Base-by-base conservation (phyloP, 2,113 vertebrate species). In the Megatriorchis doriae region DNA sequence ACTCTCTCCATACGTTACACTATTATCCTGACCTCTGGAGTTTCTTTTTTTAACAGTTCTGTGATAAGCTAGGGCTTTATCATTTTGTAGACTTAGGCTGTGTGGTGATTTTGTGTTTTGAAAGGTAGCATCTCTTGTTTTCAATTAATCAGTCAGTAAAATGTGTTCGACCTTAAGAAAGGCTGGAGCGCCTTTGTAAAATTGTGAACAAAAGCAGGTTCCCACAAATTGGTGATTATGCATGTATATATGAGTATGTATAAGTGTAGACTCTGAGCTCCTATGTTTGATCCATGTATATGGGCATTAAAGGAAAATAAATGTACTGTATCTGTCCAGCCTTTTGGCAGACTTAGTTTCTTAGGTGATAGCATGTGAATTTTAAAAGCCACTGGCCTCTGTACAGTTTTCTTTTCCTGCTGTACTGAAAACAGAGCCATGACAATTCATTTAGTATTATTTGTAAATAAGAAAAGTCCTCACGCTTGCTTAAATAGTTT, bases 21-120 rank as follows among this genome's bases (percentile, higher is more conserved):
- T 91, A n/a, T 96, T 97, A 86, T 84, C 78, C n/a, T 94, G 90
- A 96, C 86, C 88, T 97, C 91, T 67, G 18, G 59, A 91, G 68
- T 62, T 95, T 66, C 94, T 80, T 11, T 77, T 58, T 94, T 93
- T 88, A 84, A 71, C 47, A 77, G n/a, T 89, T 63, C 65, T 80
- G 22, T 20, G 55, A 36, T 94, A 96, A 91, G 56, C 84, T 88
- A 88, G 94, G 45, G 22, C 86, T 90, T 93, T 52, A 20, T 91
- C 2, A 0, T 97, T 95, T 81, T 90, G 79, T 93, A 92, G 82
- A 56, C 66, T 90, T 79, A 52, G 48, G 32, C 52, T 31, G 10
- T 55, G 45, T 62, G 59, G 58, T 11, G 42, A 81, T 91, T 83
- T 81, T 79, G 21, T 91, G 79, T 81, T 94, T 90, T 82, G 79